phyloP scores from a whole-genome alignment of 2,113 vertebrate genomes.

The Elaphurus davidianus region DNA sequence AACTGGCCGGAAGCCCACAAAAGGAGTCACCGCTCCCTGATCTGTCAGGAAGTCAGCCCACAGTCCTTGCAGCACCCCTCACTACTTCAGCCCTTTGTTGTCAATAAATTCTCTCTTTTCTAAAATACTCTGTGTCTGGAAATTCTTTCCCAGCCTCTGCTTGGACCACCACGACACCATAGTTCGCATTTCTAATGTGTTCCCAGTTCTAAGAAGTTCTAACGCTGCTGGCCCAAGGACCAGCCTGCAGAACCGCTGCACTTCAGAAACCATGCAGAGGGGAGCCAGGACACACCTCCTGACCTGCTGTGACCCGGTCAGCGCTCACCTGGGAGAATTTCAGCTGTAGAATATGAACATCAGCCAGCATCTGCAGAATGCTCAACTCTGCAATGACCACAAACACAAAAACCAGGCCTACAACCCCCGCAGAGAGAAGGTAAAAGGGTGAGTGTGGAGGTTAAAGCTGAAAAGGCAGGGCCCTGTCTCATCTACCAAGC shows the following conservation, averaged over 20 bases:
- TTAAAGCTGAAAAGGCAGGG: background rate
- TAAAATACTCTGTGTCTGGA: background rate
- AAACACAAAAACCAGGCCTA: background rate
- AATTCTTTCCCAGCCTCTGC: background rate
- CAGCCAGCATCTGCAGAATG: background rate
- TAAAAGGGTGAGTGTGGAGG: background rate
- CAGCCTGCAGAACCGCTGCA: background rate
- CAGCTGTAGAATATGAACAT: background rate
- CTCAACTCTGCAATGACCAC: background rate
- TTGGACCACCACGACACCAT: background rate
- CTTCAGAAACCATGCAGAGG: accelerated
- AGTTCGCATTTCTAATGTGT: background rate
- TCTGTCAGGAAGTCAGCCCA: background rate
- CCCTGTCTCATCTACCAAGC: background rate
- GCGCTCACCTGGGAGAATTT: background rate
- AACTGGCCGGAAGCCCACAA: background rate
- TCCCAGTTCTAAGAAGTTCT: background rate
- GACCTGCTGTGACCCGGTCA: background rate
- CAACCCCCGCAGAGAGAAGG: background rate
- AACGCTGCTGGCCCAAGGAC: background rate
- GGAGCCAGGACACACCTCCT: background rate
- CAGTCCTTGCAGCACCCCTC: background rate
- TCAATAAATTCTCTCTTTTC: background rate
- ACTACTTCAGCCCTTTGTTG: background rate
- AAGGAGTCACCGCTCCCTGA: accelerated